phyloP scores from a whole-genome alignment of 2,797 vertebrate genomes.

The Sebastes goodei region DNA sequence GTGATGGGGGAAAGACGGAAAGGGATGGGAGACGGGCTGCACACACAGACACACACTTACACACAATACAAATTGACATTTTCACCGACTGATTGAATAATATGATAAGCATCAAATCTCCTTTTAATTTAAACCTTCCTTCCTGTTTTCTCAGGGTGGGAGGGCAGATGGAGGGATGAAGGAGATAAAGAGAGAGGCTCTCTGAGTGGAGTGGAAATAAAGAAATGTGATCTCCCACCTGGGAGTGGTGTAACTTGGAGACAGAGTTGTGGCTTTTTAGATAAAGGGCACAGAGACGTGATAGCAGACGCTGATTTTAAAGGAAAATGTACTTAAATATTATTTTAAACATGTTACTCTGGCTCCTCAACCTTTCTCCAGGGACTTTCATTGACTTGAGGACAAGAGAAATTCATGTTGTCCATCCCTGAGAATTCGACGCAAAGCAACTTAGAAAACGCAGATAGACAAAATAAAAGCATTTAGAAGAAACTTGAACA shows the following conservation, averaged over 20 bases:
- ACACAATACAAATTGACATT: conserved; percentile 38
- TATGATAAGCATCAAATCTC: conserved; percentile 40
- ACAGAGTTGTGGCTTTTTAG: conserved; percentile 4
- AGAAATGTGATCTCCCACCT: conserved; percentile 40
- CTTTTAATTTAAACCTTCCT: conserved; percentile 53
- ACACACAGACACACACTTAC: neutral
- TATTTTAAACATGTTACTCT: neutral
- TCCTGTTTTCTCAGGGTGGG: conserved; percentile 6
- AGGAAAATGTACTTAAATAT: neutral
- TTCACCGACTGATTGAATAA: conserved; percentile 52
- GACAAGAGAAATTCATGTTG: neutral
- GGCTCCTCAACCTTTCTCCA: conserved; percentile 15
- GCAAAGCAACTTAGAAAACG: neutral
- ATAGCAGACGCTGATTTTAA: neutral
- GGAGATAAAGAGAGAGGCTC: neutral
- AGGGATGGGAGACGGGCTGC: conserved; percentile 4
- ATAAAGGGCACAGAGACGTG: neutral
- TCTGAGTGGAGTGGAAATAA: conserved; percentile 7
- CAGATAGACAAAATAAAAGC: neutral
- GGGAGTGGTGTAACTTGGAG: conserved; percentile 30
- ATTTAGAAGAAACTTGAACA: neutral
- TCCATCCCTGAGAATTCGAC: neutral
- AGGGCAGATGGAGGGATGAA: neutral
- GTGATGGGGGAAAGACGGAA: conserved; percentile 44
- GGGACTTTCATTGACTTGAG: conserved; percentile 6